Base-by-base conservation (phyloP, 2,888 invertebrate genomes). In the Scaptomyza reducta region DNA sequence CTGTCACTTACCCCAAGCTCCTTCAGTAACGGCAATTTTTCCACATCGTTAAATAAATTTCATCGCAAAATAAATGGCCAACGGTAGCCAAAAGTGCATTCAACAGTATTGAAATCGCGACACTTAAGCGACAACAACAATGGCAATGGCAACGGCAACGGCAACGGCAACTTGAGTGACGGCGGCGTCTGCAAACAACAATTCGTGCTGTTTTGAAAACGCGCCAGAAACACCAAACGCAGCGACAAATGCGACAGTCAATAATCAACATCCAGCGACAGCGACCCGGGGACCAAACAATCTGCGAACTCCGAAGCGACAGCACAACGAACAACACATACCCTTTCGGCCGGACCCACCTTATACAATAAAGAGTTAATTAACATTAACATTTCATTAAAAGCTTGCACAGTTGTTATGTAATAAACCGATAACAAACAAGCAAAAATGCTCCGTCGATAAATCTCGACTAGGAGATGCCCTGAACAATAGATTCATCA, bases 21-120 rank as follows among this genome's bases (percentile, higher is more conserved):
- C 3, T 11, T 33, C 79, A 84, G 74, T 80, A 86, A 83, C 67
- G n/a, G n/a, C n/a, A n/a, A n/a, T n/a, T n/a, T n/a, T n/a, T n/a
- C n/a, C n/a, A 88, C 87, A 80, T 86, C 88, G 80, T 86, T 81
- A 86, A 88, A 88, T 86, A 88, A 86, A 86, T 86, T 88, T 78
- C 77, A 82, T 66, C 69, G 65, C 54, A 82, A 77, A 81, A 85
- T 88, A 22, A 22, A 22, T 86, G 86, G 72, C 71, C 81, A 86
- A 83, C 82, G 82, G 87, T 87, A 85, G 85, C 86, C 82, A 77
- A 87, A 87, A 22, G 87, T 87, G 78, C 87, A 85, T 82, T 85
- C 77, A 82, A 82, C 79, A 86, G 80, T 83, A 85, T 87, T 86
- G 79, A 85, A 85, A 85, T 87, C 83, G 88, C 86, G 75, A 85